Evolutionary conservation across 2,888 invertebrate genomes (phyloP), one percentile per base, ranked within the genome.

Genomic region (Philereme transversata): DNA sequence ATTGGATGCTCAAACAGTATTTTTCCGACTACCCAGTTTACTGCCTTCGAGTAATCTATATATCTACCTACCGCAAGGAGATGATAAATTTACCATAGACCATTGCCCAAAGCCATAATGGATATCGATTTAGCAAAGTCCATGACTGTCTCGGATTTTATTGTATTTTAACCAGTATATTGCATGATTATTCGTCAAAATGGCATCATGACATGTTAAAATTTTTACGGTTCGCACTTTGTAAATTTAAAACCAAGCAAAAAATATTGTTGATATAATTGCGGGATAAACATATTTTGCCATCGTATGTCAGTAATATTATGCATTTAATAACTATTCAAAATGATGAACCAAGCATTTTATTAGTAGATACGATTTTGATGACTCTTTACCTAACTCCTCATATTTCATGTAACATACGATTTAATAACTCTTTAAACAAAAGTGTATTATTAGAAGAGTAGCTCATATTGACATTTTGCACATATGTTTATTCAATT

Each of bases 1-100:
- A 71, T 71, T 69, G 64, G 68, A 63, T 65, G 73, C 65, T 67
- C 68, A 67, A 62, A 73, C 54, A 73, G 67, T 61, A 69, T 73
- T 73, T 56, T 46, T 53, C 41, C 47, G 33, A 56, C 53, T 41
- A 49, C 40, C 33, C 5, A 5, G 34, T 47, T 36, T 6, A 33
- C 8, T 35, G 51, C 47, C 45, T 45, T 50, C 6, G 33, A 53
- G n/a, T 34, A 51, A 48, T 48, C 11, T 33, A 11, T 43, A 36
- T 4, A 51, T 10, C 2, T 43, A 43, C 10, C 45, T 22, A 45
- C 22, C 7, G 40, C 40, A 40, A 6, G 8, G 40, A 40, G 40
- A 5, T 5, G 4, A 40, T 40, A 40, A 6, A 40, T 40, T 6
- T 0, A 38, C 7, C 36, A 6, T 6, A 38, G 5, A 38, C 36